A percentile compares a stretch with the other conserved stretches of the same genome.
Evolutionary conservation across 2,113 vertebrate genomes (phyloP).

Genomic region (Pseudopodoces humilis): DNA sequence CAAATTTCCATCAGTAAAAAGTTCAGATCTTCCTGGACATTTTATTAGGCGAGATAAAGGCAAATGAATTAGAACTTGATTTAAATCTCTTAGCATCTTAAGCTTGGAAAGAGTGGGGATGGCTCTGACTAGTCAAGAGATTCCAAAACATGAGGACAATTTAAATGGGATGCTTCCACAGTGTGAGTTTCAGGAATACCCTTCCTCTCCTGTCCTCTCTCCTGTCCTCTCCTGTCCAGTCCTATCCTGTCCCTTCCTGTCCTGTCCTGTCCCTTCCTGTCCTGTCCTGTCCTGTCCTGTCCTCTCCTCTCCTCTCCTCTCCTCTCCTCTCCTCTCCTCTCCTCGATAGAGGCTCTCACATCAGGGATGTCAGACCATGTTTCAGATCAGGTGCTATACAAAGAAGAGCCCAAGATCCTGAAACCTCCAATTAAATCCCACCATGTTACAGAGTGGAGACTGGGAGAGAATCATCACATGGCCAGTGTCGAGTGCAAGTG

Average conservation of each 20-base stretch:
- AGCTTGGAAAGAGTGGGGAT: background rate
- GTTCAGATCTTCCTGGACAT: background rate
- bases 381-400: background rate
- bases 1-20: background rate
- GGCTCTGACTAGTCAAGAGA: background rate
- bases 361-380: background rate
- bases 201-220: background rate
- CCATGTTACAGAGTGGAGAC: background rate
- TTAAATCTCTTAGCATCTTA: background rate
- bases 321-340: too few species aligned
- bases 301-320: too few species aligned
- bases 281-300: too few species aligned
- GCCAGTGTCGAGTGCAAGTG: background rate
- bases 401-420: background rate
- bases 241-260: too few species aligned
- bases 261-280: too few species aligned
- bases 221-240: too few species aligned
- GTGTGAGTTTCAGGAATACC: background rate
- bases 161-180: background rate
- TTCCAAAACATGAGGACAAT: background rate
- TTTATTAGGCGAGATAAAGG: background rate
- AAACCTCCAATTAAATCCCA: background rate
- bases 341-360: background rate
- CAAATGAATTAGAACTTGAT: background rate
- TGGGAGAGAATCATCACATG: background rate